Percentiles rank a stretch among this genome's conserved stretches.
Evolutionary conservation across 2,888 invertebrate species (phyloP).

Genomic region (Oegoconia quadripuncta): DNA sequence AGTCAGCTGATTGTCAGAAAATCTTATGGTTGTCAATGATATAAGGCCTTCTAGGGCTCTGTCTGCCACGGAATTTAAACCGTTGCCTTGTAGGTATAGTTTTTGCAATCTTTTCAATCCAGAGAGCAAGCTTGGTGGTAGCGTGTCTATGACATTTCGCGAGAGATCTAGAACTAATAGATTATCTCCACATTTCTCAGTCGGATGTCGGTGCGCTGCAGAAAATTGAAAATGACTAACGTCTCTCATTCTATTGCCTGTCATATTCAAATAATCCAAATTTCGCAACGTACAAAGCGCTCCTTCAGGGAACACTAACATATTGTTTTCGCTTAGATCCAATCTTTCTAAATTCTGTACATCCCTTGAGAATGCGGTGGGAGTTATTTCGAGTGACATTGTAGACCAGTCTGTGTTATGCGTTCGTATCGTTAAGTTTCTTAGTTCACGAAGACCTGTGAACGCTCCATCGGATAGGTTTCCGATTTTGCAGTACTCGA

Average conservation of each 20-base stretch:
- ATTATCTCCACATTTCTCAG: constrained; percentile 84
- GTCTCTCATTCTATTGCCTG: constrained; percentile 87
- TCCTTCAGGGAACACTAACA: constrained; percentile 88
- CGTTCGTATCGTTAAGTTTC: constrained; percentile 88
- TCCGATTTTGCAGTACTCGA: constrained; percentile 91
- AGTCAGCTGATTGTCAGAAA: constrained; percentile 89
- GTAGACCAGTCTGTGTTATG: constrained; percentile 92
- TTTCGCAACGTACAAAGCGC: constrained; percentile 87
- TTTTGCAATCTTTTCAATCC: constrained; percentile 85
- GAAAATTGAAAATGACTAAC: constrained; percentile 86
- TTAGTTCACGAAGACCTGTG: constrained; percentile 86
- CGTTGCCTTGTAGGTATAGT: constrained; percentile 87
- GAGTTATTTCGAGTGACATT: constrained; percentile 87
- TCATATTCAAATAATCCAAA: constrained; percentile 87
- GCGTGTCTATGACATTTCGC: constrained; percentile 86
- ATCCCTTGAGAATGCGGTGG: constrained; percentile 86
- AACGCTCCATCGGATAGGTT: constrained; percentile 91
- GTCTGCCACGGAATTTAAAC: constrained; percentile 86
- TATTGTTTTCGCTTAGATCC: constrained; percentile 89
- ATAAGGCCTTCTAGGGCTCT: constrained; percentile 87
- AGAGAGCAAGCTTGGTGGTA: constrained; percentile 85
- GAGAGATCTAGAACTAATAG: constrained; percentile 86
- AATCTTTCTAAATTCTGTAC: constrained; percentile 85
- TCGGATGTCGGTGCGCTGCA: constrained; percentile 74
- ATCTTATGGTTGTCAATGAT: constrained; percentile 85